Percentiles rank a stretch among this genome's conserved stretches.
phyloP scores from a whole-genome alignment of 2,113 vertebrate genomes.

The Pagrus major region DNA sequence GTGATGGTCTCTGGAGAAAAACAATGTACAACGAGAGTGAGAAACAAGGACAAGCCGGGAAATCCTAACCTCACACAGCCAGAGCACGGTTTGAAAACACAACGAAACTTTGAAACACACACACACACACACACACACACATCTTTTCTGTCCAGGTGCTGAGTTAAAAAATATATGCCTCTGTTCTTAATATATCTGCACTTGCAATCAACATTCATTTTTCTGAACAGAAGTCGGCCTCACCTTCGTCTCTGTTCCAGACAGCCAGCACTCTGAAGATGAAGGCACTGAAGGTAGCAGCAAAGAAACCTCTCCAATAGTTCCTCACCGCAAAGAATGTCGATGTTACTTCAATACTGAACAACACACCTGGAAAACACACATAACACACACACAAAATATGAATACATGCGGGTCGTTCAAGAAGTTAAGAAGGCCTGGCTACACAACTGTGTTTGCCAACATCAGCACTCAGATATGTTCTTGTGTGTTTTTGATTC shows the following conservation, averaged over 20 bases:
- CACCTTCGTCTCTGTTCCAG: constrained; percentile 98
- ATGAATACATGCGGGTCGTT: too few species aligned
- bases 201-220: background rate
- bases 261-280: constrained; percentile 97
- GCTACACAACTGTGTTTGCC: too few species aligned
- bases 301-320: constrained; percentile 99
- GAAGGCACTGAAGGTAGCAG: constrained; percentile 98
- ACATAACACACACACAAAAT: constrained; percentile 83
- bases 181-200: background rate
- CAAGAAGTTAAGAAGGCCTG: too few species aligned
- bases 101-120: too few species aligned
- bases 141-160: too few species aligned
- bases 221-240: background rate
- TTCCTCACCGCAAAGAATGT: constrained; percentile 98
- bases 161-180: too few species aligned
- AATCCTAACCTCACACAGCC: background rate
- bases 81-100: background rate
- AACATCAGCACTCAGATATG: background rate
- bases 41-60: background rate
- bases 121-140: too few species aligned
- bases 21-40: background rate
- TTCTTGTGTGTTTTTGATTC: too few species aligned
- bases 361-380: constrained; percentile 90
- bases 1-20: constrained; percentile 93
- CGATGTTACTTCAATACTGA: constrained; percentile 99